phyloP scores from a whole-genome alignment of 2,113 vertebrate species.

The Neogale vison region DNA sequence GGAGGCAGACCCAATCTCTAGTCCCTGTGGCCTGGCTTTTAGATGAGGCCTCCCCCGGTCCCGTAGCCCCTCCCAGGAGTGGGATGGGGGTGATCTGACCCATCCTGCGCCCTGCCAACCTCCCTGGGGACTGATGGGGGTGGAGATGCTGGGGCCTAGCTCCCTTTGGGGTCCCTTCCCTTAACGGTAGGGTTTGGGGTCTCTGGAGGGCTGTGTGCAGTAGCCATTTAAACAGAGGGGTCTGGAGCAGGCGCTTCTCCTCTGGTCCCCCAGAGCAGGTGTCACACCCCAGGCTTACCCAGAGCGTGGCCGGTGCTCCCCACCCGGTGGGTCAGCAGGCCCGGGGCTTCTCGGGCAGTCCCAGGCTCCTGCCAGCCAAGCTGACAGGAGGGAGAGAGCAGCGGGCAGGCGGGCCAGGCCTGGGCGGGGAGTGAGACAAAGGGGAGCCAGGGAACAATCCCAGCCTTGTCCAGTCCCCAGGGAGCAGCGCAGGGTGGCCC shows the following conservation, averaged over 20 bases:
- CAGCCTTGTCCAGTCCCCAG: conserved; percentile 67
- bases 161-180: neutral
- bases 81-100: neutral
- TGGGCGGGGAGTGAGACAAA: conserved; percentile 77
- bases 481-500: conserved; percentile 46
- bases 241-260: neutral
- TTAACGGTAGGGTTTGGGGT: neutral
- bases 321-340: neutral
- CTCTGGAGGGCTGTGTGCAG: neutral
- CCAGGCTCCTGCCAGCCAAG: conserved; percentile 65
- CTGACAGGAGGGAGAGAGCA: conserved; percentile 84
- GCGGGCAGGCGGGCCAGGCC: conserved; percentile 17
- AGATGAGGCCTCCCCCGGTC: too few relatives aligned
- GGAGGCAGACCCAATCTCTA: neutral
- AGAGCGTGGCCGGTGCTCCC: neutral
- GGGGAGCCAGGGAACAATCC: conserved; percentile 62
- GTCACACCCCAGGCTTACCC: conserved; percentile 27
- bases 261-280: neutral
- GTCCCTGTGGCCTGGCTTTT: neutral
- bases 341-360: neutral
- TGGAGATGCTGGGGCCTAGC: neutral
- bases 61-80: neutral
- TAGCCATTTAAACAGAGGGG: neutral
- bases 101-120: neutral
- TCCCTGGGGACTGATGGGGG: too few relatives aligned